Base-by-base conservation (phyloP, 2,888 invertebrate genomes). In the Branchipolynoe longqiensis region DNA sequence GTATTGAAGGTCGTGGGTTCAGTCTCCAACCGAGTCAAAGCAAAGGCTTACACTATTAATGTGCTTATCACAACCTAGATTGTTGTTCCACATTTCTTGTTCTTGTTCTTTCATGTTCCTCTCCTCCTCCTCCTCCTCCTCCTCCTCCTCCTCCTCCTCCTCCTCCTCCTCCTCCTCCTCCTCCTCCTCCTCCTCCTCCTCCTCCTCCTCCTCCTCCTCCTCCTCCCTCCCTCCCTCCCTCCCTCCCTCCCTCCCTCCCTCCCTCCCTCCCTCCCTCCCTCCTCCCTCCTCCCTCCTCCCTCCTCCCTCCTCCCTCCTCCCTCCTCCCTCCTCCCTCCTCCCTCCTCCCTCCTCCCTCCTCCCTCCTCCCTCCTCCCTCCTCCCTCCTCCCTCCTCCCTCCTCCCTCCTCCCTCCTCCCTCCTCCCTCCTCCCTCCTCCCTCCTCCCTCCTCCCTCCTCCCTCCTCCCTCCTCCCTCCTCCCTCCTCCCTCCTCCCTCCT, bases 181-280 rank as follows among this genome's bases (percentile, higher is more conserved):
- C n/a, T 6, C 8, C 12, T 28, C 62, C 62, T 62, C 12, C 62
- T 14, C 25, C 62, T 62, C 12, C 8, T 6, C 62, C 62, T 28
- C 62, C n/a, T 25, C n/a, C 28, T 62, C 62, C 62, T 62, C 28
- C n/a, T 8, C n/a, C 62, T n/a, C n/a, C 62, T 62, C 62, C n/a
- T n/a, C n/a, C 62, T 62, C 62, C n/a, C 62, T 28, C 25, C n/a
- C 62, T 62, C 25, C n/a, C 62, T 62, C 62, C 62, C 25, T 62
- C 62, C n/a, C 62, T 62, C 25, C n/a, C 62, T n/a, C 12, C 62
- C n/a, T 25, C 28, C n/a, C 62, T 62, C 62, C n/a, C 62, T n/a
- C n/a, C 28, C n/a, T n/a, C n/a, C 28, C 62, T n/a, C 62, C n/a
- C 62, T 62, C 62, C n/a, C 62, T 62, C 62, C 28, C 62, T 62